phyloP scores from a whole-genome alignment of 2,888 invertebrate species.

The Pseudeuparius sepicola region DNA sequence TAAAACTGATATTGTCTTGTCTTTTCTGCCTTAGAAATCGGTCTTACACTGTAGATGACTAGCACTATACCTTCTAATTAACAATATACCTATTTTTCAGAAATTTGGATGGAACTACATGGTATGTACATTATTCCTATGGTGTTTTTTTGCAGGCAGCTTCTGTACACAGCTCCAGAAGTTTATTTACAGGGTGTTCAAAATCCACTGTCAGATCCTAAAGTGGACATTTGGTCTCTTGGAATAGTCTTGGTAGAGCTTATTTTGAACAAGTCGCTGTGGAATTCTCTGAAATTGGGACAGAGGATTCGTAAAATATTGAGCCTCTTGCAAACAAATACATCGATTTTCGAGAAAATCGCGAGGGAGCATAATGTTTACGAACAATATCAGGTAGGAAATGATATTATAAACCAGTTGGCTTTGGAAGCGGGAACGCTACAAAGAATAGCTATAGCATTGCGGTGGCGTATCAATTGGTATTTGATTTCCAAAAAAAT shows the following conservation, averaged over 20 bases:
- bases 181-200: slow-evolving; percentile 55
- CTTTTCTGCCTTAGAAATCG: no score
- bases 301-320: slow-evolving; percentile 66
- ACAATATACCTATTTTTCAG: no score
- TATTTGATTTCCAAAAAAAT: no score
- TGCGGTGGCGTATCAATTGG: no score
- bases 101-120: slow-evolving; percentile 4
- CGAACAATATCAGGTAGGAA: slow-evolving; percentile 53
- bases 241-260: slow-evolving; percentile 85
- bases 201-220: slow-evolving; percentile 46
- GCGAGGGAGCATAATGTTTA: slow-evolving; percentile 68
- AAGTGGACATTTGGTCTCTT: slow-evolving; percentile 88
- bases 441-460: no score
- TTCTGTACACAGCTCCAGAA: slow-evolving; percentile 76
- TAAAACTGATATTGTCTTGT: no score
- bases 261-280: slow-evolving; percentile 57
- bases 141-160: slow-evolving; percentile 48
- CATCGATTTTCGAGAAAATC: slow-evolving; percentile 56
- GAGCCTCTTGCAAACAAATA: slow-evolving; percentile 54
- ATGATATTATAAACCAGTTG: no score
- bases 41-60: no score
- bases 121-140: slow-evolving; percentile 4
- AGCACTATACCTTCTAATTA: no score
- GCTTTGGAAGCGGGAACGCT: no score
- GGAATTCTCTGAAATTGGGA: slow-evolving; percentile 64